phyloP scores from a whole-genome alignment of 2,797 vertebrate species.

The Lagodon rhomboides region DNA sequence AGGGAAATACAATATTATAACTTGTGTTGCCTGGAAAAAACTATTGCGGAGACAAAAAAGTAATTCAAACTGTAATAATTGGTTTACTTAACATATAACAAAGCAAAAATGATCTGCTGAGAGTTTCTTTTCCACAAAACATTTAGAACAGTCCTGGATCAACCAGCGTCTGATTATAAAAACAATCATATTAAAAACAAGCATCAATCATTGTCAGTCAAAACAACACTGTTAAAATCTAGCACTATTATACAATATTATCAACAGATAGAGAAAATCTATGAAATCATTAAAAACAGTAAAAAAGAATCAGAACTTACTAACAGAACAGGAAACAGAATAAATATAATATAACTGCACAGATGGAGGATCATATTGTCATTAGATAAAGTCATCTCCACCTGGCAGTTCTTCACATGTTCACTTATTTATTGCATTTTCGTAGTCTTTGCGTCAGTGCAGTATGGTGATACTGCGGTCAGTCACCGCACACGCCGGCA shows the following conservation, averaged over 20 bases:
- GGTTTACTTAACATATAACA: constrained; percentile 30
- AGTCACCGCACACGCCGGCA: constrained; percentile 90
- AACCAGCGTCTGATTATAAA: constrained; percentile 37
- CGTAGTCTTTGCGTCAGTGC: constrained; percentile 56
- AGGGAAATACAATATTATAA: background rate
- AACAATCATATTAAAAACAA: constrained; percentile 10
- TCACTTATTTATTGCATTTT: background rate
- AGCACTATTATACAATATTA: constrained; percentile 36
- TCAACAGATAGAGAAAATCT: constrained; percentile 32
- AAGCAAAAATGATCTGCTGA: constrained; percentile 5
- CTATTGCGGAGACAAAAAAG: background rate
- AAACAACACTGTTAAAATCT: background rate
- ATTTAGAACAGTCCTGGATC: constrained; percentile 43
- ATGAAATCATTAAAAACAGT: constrained; percentile 28
- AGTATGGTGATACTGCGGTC: constrained; percentile 89
- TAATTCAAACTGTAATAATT: background rate
- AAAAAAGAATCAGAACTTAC: constrained; percentile 2
- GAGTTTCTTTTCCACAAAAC: background rate
- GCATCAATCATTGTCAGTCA: constrained; percentile 34
- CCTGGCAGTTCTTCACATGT: constrained; percentile 23
- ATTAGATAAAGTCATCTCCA: background rate
- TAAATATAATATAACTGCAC: constrained; percentile 53
- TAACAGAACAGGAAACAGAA: background rate
- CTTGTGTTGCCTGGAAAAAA: background rate
- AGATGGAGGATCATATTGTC: constrained; percentile 22